These are phyloP conservation scores for Spatulosminthurus flaviceps DNA, from an alignment of 2,888 invertebrate genomes.

Conservation along the genomic window DNA sequence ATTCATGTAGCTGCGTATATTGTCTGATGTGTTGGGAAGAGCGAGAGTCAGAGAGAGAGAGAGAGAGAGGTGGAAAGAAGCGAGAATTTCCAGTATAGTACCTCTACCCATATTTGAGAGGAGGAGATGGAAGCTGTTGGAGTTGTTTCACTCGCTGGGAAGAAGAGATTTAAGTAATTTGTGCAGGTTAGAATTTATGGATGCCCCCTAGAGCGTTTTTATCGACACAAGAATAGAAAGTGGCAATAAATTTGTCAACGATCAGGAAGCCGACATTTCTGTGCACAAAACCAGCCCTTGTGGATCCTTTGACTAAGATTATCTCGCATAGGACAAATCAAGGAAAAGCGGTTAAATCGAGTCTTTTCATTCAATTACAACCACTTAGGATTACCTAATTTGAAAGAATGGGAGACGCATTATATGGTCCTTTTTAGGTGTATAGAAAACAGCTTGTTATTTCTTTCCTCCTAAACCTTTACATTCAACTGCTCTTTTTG, in stretches of 20 bases:
- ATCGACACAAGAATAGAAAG: constrained; percentile 63
- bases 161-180: constrained; percentile 57
- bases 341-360: constrained; percentile 9
- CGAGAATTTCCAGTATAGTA: not conserved
- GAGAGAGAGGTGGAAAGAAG: not conserved
- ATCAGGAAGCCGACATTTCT: constrained; percentile 48
- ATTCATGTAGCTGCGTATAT: not conserved
- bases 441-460: not conserved
- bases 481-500: too few species aligned
- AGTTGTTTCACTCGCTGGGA: constrained; percentile 27
- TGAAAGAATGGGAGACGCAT: constrained; percentile 25
- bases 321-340: constrained; percentile 20
- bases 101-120: not conserved
- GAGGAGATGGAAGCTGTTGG: constrained; percentile 19
- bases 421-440: not conserved
- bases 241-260: constrained; percentile 64
- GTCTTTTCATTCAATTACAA: constrained; percentile 28
- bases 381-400: constrained; percentile 22
- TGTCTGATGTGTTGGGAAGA: not conserved
- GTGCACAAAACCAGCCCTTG: constrained; percentile 25
- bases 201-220: constrained; percentile 63
- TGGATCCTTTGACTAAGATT: constrained; percentile 27
- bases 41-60: not conserved
- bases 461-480: not conserved
- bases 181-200: constrained; percentile 58